Base-by-base conservation (phyloP, 2,888 invertebrate species). In the Ferdinandea cuprea region DNA sequence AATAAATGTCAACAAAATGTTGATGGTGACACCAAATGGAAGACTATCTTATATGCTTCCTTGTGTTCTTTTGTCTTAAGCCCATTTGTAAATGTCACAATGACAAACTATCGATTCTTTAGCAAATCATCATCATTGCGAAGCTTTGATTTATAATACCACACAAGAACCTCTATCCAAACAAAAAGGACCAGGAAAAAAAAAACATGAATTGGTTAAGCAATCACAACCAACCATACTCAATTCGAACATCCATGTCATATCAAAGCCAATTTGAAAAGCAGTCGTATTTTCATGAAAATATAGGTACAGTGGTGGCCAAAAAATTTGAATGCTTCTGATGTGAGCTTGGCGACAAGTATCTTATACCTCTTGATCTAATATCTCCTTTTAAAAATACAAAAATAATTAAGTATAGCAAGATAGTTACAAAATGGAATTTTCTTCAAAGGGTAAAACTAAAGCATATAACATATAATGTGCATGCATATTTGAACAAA, bases 51-150 rank as follows among this genome's bases (percentile, higher is more conserved):
- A 21, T 13, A 54, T 13, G 19, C 9, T 66, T 32, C 8, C 8
- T 11, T 19, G 19, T 35, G 21, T 30, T 37, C 15, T 30, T 54
- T 28, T 44, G 21, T 17, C 30, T 19, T 28, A 42, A 58, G 50
- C 50, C 65, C 78, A 78, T 78, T 78, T 78, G 65, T 78, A 58
- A 78, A 56, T 78, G 78, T 78, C 72, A 78, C 48, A 65, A 65
- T 72, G 78, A 78, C 78, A 78, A 78, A 78, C 78, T 78, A 78
- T 71, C 72, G 63, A 78, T 58, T 71, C 21, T 63, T 69, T 59
- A 72, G 65, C 78, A 78, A 78, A 78, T 78, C 78, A 78, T 78
- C 78, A 78, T 78, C 78, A 72, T 65, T 65, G 50, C 40, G 48
- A 35, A 32, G 61, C 35, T 42, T 58, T 78, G 78, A 78, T 78